These are phyloP conservation scores for Bos javanicus DNA, from an alignment of 2,113 vertebrate species.

Conservation along the genomic window DNA sequence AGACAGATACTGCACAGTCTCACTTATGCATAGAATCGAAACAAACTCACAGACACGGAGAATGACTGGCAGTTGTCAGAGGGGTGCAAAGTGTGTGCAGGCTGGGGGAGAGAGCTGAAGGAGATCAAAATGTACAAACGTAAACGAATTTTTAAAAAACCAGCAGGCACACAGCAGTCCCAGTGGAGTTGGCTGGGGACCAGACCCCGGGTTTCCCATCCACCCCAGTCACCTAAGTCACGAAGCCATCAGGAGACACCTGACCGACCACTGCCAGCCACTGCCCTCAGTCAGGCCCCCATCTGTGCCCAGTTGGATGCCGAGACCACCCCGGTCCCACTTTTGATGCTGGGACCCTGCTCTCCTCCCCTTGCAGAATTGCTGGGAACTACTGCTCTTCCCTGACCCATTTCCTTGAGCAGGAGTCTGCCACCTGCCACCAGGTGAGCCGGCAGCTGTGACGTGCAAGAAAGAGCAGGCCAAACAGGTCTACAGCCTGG, in stretches of 20 bases:
- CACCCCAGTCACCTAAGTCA: background rate
- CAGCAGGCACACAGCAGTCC: background rate
- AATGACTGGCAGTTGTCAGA: background rate
- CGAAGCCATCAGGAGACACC: background rate
- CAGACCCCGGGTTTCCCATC: rapidly evolving
- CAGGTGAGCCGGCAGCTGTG: background rate
- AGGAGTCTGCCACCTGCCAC: background rate
- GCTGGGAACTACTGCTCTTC: background rate
- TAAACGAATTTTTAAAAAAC: background rate
- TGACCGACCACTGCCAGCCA: background rate
- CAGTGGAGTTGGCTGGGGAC: background rate
- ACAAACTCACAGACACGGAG: background rate
- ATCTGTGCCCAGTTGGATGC: rapidly evolving
- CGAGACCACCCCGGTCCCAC: rapidly evolving
- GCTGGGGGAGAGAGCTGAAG: background rate
- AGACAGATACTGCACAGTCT: background rate
- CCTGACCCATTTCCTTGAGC: background rate
- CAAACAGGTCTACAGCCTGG: background rate
- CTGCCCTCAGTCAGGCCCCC: background rate
- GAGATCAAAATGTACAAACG: background rate
- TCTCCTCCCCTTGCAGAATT: background rate
- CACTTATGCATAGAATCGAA: background rate
- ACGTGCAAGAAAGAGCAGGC: background rate
- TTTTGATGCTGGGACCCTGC: background rate
- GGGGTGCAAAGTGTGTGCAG: background rate